phyloP scores from a whole-genome alignment of 2,888 invertebrate genomes.

The Spilarctia lutea region DNA sequence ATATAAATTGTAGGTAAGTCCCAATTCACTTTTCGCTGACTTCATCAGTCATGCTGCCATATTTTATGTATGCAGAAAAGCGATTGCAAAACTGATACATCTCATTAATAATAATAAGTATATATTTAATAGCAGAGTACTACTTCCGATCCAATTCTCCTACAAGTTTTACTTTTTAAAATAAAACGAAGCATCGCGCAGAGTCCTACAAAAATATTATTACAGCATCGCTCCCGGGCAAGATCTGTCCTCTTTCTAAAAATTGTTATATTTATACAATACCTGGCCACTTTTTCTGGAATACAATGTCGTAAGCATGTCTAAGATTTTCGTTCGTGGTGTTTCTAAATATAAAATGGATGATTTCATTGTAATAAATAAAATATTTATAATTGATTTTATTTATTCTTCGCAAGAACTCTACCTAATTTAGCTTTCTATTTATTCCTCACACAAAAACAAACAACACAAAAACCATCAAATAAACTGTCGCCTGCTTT shows the following conservation, averaged over 20 bases:
- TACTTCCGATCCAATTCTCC: not conserved
- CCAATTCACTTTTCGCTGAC: not conserved
- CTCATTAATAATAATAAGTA: not conserved
- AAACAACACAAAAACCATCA: too few relatives aligned
- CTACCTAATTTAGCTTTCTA: too few relatives aligned
- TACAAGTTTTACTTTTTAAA: not conserved
- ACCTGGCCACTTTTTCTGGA: not conserved
- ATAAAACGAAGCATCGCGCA: slow-evolving; percentile 18
- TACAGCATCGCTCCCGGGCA: slow-evolving; percentile 18
- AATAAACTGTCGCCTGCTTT: too few relatives aligned
- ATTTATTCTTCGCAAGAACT: not conserved
- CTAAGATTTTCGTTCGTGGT: slow-evolving; percentile 18
- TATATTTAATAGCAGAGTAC: not conserved
- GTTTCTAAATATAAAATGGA: not conserved
- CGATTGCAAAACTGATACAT: not conserved
- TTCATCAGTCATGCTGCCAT: not conserved
- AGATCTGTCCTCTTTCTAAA: slow-evolving; percentile 2
- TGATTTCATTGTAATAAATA: not conserved
- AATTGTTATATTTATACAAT: slow-evolving; percentile 6
- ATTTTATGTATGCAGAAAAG: not conserved
- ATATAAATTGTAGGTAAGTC: not conserved
- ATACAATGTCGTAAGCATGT: slow-evolving; percentile 22
- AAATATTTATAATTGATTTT: not conserved
- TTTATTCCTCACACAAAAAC: too few relatives aligned
- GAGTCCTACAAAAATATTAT: slow-evolving; percentile 26